Base-by-base conservation (phyloP, 2,888 invertebrate species). In the Pristionchus japonicus region DNA sequence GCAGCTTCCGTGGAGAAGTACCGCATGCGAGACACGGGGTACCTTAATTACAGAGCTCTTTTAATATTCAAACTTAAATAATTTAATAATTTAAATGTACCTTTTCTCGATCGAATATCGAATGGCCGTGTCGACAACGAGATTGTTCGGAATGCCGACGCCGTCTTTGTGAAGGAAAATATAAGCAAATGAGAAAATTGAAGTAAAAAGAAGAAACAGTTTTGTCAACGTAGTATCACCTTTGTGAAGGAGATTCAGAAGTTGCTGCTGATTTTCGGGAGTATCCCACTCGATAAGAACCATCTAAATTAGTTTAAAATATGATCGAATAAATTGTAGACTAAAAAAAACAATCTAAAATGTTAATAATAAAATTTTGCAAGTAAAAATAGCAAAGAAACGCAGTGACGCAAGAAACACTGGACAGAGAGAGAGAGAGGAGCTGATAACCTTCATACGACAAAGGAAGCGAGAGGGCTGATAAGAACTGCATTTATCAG, bases 1-100 rank as follows among this genome's bases (percentile, higher is more conserved):
- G 7, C 52, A 17, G 34, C 9, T 20, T 83, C 52, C 0, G 82
- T 52, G 20, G 52, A 49, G 34, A 83, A 83, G n/a, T 43, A 83
- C 13, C 82, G 49, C 52, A 83, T 49, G n/a, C 23, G 49, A 20
- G 82, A 83, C 20, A 83, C 52, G 52, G 82, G 82, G 23, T 83
- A 83, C 2, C 82, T 83, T 34, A n/a, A n/a, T n/a, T n/a, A n/a
- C n/a, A n/a, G n/a, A n/a, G n/a, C n/a, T n/a, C n/a, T n/a, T n/a
- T n/a, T n/a, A n/a, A n/a, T n/a, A n/a, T n/a, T n/a, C n/a, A n/a
- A n/a, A n/a, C n/a, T n/a, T n/a, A n/a, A n/a, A n/a, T n/a, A n/a
- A n/a, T 20, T 57, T 31, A 70, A 34, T 20, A 70, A 11, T 70
- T 70, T 31, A 13, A 70, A 70, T 7, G 34, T 17, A 70, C 82